A percentile compares a stretch with the other conserved stretches of the same genome.
phyloP scores from a whole-genome alignment of 2,113 vertebrate genomes.

The Accipiter cooperii region DNA sequence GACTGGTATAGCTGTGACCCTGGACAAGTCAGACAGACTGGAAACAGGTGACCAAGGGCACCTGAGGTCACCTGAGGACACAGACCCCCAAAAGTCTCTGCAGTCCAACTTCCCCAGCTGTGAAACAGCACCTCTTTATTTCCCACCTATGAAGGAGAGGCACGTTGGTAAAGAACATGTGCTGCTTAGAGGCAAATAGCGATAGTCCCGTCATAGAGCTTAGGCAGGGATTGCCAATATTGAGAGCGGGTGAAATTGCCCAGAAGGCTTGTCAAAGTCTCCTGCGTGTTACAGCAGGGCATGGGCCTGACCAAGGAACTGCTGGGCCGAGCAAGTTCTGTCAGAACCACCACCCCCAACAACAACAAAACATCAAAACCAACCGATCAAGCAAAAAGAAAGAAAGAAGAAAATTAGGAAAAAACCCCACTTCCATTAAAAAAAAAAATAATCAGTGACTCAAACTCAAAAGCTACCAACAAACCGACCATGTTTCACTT shows the following conservation, averaged over 20 bases:
- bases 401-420: neutral
- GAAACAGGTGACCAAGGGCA: neutral
- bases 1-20: neutral
- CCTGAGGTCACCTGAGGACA: neutral
- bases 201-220: neutral
- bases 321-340: neutral
- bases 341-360: neutral
- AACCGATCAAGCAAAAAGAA: neutral
- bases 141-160: neutral
- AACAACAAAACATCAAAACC: neutral
- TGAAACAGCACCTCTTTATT: neutral
- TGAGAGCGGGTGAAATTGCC: neutral
- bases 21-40: neutral
- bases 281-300: neutral
- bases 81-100: neutral
- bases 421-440: neutral
- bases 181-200: neutral
- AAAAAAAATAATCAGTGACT: neutral
- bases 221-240: neutral
- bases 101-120: neutral
- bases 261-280: neutral
- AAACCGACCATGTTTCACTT: neutral
- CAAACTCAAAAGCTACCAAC: neutral
- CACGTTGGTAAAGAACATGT: fast-evolving
- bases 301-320: neutral